Conservation (phyloP, 1,140 invertebrate genomes). For the Grapholita molesta region DNA sequence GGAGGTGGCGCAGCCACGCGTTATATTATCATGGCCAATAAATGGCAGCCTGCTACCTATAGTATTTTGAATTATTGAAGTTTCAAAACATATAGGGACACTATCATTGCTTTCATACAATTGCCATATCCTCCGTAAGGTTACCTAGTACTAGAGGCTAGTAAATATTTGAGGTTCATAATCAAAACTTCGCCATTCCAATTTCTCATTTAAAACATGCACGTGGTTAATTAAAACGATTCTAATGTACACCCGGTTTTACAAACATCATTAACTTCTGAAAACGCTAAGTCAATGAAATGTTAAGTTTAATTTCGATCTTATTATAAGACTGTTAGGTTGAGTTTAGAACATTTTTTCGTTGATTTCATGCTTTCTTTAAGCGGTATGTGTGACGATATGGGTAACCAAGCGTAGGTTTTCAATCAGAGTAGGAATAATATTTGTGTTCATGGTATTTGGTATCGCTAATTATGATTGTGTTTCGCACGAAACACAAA, state of each 20-base stretch:
- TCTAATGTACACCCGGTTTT: neutral
- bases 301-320: neutral
- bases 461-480: slow-evolving; percentile 25
- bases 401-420: neutral
- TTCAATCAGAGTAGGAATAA: neutral
- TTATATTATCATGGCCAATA: no score
- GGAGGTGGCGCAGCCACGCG: no score
- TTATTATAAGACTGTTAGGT: neutral
- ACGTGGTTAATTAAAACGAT: neutral
- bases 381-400: neutral
- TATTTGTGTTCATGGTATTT: neutral
- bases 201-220: neutral
- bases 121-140: no score
- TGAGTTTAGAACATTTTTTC: neutral
- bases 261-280: neutral
- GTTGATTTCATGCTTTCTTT: neutral
- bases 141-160: no score
- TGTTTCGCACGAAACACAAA: no score
- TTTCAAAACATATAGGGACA: no score
- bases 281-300: neutral
- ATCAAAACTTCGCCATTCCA: neutral
- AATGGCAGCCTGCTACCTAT: no score
- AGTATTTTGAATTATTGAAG: no score
- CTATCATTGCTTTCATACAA: no score
- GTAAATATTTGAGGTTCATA: neutral